Percentiles rank a stretch among this genome's conserved stretches.
Evolutionary conservation across 2,888 invertebrate genomes (phyloP).

Genomic region (Pterostichus niger): DNA sequence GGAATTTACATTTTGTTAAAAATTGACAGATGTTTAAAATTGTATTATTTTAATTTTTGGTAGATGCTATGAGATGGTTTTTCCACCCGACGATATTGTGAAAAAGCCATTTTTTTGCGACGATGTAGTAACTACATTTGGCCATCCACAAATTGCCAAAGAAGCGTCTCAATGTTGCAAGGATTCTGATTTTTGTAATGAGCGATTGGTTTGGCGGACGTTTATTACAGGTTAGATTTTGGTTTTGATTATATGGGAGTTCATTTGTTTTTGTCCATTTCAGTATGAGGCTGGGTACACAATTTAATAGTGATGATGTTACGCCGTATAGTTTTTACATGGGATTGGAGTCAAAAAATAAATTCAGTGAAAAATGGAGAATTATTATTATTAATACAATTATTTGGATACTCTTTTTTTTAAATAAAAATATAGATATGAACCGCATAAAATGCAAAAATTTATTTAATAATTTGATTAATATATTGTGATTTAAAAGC

Average conservation of each 20-base stretch:
- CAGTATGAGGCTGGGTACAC: neutral
- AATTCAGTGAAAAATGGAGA: no score
- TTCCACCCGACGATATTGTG: constrained; percentile 16
- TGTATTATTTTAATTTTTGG: constrained; percentile 46
- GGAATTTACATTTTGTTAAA: constrained; percentile 58
- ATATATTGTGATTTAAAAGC: no score
- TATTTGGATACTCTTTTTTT: no score
- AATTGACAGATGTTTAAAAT: constrained; percentile 59
- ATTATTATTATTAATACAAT: no score
- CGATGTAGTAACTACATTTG: constrained; percentile 1
- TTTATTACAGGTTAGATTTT: constrained; percentile 70
- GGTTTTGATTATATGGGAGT: constrained; percentile 30
- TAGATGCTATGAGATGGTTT: constrained; percentile 48
- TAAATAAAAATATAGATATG: no score
- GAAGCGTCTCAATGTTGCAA: constrained; percentile 81
- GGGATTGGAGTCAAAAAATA: no score
- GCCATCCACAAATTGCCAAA: constrained; percentile 69
- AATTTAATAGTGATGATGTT: no score
- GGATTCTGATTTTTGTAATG: constrained; percentile 86
- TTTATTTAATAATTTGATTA: no score
- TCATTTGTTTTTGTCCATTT: constrained; percentile 51
- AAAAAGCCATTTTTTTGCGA: constrained; percentile 45
- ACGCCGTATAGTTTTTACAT: no score
- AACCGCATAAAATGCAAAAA: no score
- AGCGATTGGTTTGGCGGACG: constrained; percentile 77